A percentile compares a stretch with the other conserved stretches of the same genome.
phyloP scores from a whole-genome alignment of 1,140 invertebrate genomes.

The Saccostrea cuccullata region DNA sequence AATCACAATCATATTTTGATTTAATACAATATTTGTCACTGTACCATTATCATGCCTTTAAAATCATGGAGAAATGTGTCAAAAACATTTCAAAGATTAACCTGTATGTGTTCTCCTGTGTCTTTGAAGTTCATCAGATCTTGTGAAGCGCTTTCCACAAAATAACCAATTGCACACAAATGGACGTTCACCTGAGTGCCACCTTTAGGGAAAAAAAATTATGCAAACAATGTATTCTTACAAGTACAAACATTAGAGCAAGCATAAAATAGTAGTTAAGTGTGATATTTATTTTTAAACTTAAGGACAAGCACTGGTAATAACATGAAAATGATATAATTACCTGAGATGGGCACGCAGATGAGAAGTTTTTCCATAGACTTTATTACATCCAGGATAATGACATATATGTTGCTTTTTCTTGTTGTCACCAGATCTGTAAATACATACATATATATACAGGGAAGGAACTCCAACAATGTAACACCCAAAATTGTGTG shows the following conservation, averaged over 20 bases:
- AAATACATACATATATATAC: background rate
- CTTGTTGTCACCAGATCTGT: conserved; percentile 71
- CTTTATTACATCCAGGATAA: conserved; percentile 96
- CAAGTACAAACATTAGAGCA: too few relatives aligned
- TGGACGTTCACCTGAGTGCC: conserved; percentile 78
- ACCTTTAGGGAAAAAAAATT: conserved; percentile 60
- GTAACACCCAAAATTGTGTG: background rate
- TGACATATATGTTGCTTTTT: conserved; percentile 96
- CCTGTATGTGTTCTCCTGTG: conserved; percentile 95
- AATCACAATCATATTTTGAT: too few relatives aligned
- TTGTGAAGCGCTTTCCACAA: conserved; percentile 93
- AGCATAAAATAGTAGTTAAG: too few relatives aligned
- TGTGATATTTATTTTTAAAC: background rate
- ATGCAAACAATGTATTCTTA: background rate
- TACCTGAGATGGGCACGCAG: conserved; percentile 92
- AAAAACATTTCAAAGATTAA: conserved; percentile 2
- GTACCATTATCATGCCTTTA: background rate
- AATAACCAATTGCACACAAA: conserved; percentile 89
- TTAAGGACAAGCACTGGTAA: background rate
- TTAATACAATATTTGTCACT: background rate
- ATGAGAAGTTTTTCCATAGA: conserved; percentile 98
- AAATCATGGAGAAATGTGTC: background rate
- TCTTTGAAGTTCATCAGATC: conserved; percentile 95
- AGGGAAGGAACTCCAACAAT: background rate
- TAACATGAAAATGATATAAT: background rate